Base-by-base conservation (phyloP, 2,888 invertebrate genomes). In the Mesodorylaimus sp. region DNA sequence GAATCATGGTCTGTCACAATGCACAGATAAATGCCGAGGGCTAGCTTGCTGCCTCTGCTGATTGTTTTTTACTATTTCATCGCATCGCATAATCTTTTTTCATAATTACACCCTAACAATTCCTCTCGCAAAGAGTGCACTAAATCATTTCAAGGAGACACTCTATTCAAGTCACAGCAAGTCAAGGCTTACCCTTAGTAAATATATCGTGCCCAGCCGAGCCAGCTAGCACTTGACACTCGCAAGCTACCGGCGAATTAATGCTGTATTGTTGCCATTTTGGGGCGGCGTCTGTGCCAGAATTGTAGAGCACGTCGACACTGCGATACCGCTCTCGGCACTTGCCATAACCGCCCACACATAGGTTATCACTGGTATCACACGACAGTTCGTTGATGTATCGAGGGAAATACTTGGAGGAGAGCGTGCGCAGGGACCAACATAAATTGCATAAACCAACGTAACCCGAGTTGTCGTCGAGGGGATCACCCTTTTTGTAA, bases 251-350 rank as follows among this genome's bases (percentile, higher is more conserved):
- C 21, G 44, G 44, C 27, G 44, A 26, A 19, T 43, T 43, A 3
- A 43, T 5, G 27, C 13, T 43, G 27, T 43, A 43, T 26, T 43
- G 44, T 21, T 7, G 7, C 44, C 44, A 43, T 10, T 24, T 3
- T 19, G 44, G 44, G 26, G 7, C 21, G 10, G 24, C 44, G 24
- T 26, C 26, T 7, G 26, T 43, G 7, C 26, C 44, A 19, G 24
- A 7, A 26, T 43, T 43, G 26, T 43, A 10, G 26, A 43, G 21
- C 13, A 43, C 44, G 44, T 43, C 44, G 25, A 43, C 21, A 27
- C 44, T 43, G 13, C 44, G 24, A 27, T 39, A 39, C 7, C 10
- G 7, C 21, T 39, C 16, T 5, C 21, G 10, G 21, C 41, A 39
- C 21, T 5, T 39, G 7, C 41, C 41, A 21, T 39, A 39, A n/a